Percentiles rank a stretch among this genome's conserved stretches.
These are phyloP conservation scores for Pleuronectes platessa DNA, from an alignment of 2,113 vertebrate species.

Conservation along the genomic window DNA sequence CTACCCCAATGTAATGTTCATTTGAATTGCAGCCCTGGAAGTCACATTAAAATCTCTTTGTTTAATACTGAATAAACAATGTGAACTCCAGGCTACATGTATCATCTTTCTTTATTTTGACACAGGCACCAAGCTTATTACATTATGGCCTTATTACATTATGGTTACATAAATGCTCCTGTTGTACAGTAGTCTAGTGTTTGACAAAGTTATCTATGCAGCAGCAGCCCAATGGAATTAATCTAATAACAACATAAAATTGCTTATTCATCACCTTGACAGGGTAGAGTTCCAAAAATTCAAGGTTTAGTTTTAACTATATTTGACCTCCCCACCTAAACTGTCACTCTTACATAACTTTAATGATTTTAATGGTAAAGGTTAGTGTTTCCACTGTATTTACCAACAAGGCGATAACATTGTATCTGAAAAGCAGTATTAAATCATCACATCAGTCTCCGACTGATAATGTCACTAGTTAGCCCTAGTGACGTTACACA, in stretches of 20 bases:
- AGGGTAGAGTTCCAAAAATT: not conserved
- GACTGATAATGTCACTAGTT: too few relatives aligned
- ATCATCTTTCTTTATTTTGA: constrained; percentile 15
- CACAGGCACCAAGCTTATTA: not conserved
- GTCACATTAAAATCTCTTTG: constrained; percentile 64
- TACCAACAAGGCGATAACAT: too few relatives aligned
- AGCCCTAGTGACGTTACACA: too few relatives aligned
- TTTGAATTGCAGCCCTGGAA: constrained; percentile 69
- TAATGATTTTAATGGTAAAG: not conserved
- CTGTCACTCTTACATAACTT: not conserved
- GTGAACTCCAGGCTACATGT: constrained; percentile 66
- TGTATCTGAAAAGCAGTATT: too few relatives aligned
- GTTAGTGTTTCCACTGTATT: too few relatives aligned
- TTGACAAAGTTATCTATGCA: not conserved
- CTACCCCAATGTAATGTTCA: constrained; percentile 58
- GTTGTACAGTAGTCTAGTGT: not conserved
- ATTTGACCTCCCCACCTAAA: not conserved
- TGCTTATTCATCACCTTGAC: not conserved
- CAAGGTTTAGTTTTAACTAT: not conserved
- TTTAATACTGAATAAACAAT: constrained; percentile 80
- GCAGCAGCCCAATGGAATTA: not conserved
- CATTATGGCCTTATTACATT: constrained; percentile 9
- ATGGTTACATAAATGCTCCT: constrained; percentile 1
- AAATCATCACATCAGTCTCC: too few relatives aligned
- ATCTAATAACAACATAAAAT: constrained; percentile 4